Percentiles rank a stretch among this genome's conserved stretches.
Conservation (phyloP, 2,113 vertebrate species). For the Poicephalus meyeri region DNA sequence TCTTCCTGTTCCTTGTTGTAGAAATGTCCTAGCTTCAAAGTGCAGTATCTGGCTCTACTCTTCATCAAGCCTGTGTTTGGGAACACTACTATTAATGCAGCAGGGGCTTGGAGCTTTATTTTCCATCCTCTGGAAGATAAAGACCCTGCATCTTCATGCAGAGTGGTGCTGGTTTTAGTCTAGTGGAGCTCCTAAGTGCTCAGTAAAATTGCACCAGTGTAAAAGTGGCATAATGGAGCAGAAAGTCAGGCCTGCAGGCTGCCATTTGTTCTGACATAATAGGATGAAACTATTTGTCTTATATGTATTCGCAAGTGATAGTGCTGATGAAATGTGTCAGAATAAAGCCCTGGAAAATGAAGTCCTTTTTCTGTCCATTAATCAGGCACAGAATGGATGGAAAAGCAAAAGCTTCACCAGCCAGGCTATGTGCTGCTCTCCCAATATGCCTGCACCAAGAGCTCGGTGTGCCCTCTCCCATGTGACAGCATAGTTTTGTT, state of each 20-base stretch:
- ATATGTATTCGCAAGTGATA: neutral
- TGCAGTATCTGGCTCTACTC: neutral
- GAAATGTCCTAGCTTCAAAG: neutral
- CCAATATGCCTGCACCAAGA: neutral
- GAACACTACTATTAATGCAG: neutral
- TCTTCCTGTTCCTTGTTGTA: neutral
- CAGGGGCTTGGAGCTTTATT: neutral
- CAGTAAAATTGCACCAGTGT: neutral
- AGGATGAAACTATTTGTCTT: conserved; percentile 54
- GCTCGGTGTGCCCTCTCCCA: neutral
- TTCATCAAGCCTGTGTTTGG: neutral
- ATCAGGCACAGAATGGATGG: conserved; percentile 13
- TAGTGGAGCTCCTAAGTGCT: neutral
- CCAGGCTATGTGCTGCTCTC: neutral
- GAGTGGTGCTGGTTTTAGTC: neutral
- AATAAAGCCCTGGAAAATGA: conserved; percentile 35
- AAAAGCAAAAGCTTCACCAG: conserved; percentile 19
- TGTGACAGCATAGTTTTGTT: conserved; percentile 30
- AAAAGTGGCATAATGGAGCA: conserved; percentile 39
- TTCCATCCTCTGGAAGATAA: neutral
- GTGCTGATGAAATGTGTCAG: conserved; percentile 63
- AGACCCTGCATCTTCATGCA: neutral
- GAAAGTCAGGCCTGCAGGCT: conserved; percentile 44
- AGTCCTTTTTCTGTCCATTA: conserved; percentile 60
- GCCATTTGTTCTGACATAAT: conserved; percentile 65